Base-by-base conservation (phyloP, 2,797 vertebrate genomes). In the Phalloptychus januarius region DNA sequence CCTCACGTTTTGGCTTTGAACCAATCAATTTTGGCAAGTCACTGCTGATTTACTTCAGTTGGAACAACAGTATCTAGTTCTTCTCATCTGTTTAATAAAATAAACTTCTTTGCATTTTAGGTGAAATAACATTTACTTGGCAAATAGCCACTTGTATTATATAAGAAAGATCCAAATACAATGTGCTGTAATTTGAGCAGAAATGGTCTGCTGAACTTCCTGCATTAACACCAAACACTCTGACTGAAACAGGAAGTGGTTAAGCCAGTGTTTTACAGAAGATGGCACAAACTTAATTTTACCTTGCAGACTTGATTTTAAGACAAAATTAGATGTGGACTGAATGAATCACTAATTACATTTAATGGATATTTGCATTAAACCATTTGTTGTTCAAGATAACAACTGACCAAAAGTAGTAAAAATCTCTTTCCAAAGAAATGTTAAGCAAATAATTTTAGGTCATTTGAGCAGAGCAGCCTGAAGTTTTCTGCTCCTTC, bases 151-250 rank as follows among this genome's bases (percentile, higher is more conserved):
- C n/a, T 61, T 61, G 12, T 6, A n/a, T 56, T 42, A 20, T 15
- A 42, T 18, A 7, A 56, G 38, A 25, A 56, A 74, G 6, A 42
- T 1, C 23, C 56, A 42, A 74, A 74, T 18, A 61, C 11, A 45
- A 6, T 45, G 23, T 42, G 44, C 15, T 54, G 72, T 36, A 36
- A 7, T 73, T 38, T 54, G 40, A 20, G 25, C 38, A 40, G 23
- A 54, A 25, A 31, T 11, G 5, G 42, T 75, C 38, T 25, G 31
- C 28, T 40, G 3, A 15, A 54, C 48, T 73, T 70, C 67, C 72
- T 73, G 50, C 7, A 54, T 73, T 73, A 40, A 73, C 48, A 73
- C 38, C 52, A 74, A 28, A 28, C 52, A 11, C 40, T 31, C 20
- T 1, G n/a, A 74, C 38, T 58, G 28, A 42, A 54, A 74, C 36